Evolutionary conservation across 2,797 vertebrate species (phyloP).

Genomic region (Aphelocoma californica): DNA sequence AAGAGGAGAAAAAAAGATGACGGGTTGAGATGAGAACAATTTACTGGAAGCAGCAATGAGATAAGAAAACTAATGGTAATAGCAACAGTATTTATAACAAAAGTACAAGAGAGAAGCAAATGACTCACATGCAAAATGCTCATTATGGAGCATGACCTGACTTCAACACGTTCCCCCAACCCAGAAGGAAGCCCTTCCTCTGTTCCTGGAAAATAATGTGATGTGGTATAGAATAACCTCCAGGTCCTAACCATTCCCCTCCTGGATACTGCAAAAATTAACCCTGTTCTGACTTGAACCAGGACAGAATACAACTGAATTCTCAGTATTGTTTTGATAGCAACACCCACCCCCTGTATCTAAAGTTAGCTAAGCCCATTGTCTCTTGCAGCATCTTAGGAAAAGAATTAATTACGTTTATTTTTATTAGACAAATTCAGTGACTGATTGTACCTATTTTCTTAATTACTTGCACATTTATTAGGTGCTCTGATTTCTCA

Average conservation of each 20-base stretch:
- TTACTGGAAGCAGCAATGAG: not conserved
- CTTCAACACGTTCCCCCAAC: fast-evolving
- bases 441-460: not conserved
- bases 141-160: too few relatives aligned
- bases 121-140: not conserved
- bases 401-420: not conserved
- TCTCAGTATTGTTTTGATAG: not conserved
- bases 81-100: not conserved
- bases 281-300: not conserved
- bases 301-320: not conserved
- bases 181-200: not conserved
- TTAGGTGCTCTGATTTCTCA: not conserved
- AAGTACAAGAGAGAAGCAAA: not conserved
- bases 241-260: not conserved
- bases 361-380: not conserved
- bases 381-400: not conserved
- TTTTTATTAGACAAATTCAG: not conserved
- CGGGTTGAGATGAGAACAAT: not conserved
- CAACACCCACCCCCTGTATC: not conserved
- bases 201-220: not conserved
- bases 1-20: not conserved
- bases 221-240: not conserved
- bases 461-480: not conserved
- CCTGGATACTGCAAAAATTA: not conserved
- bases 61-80: not conserved